A percentile compares a stretch with the other conserved stretches of the same genome.
These are phyloP conservation scores for Hipposideros larvatus DNA, from an alignment of 2,797 vertebrate species.

Conservation along the genomic window DNA sequence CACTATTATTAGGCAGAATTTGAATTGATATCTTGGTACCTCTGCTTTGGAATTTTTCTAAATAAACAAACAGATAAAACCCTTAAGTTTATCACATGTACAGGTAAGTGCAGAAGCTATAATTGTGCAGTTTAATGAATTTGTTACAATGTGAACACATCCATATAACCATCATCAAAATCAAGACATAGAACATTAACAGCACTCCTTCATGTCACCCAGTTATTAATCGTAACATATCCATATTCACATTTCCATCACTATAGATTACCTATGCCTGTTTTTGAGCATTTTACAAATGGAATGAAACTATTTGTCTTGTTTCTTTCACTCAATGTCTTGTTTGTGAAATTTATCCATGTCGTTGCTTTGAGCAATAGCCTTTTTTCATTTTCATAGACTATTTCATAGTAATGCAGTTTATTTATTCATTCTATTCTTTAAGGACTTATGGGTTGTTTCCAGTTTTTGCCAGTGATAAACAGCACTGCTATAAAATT, in stretches of 20 bases:
- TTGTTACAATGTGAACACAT: neutral
- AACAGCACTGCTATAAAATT: neutral
- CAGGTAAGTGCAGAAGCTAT: neutral
- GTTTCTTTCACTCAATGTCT: neutral
- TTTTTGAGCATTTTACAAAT: neutral
- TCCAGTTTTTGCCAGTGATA: neutral
- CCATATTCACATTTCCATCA: neutral
- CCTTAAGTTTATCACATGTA: neutral
- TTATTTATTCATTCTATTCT: neutral
- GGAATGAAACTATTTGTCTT: neutral
- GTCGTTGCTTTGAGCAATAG: neutral
- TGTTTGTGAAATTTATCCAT: neutral
- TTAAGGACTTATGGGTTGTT: neutral
- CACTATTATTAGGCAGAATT: neutral
- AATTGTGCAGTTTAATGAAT: neutral
- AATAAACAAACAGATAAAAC: neutral
- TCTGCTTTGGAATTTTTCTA: neutral
- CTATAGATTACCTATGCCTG: neutral
- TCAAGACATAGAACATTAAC: neutral
- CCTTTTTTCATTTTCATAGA: neutral
- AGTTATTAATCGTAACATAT: neutral
- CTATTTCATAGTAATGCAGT: neutral
- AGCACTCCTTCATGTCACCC: neutral
- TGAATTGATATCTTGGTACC: neutral
- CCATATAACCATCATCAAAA: neutral